phyloP scores from a whole-genome alignment of 2,888 invertebrate genomes.

The Leistus spinibarbis region DNA sequence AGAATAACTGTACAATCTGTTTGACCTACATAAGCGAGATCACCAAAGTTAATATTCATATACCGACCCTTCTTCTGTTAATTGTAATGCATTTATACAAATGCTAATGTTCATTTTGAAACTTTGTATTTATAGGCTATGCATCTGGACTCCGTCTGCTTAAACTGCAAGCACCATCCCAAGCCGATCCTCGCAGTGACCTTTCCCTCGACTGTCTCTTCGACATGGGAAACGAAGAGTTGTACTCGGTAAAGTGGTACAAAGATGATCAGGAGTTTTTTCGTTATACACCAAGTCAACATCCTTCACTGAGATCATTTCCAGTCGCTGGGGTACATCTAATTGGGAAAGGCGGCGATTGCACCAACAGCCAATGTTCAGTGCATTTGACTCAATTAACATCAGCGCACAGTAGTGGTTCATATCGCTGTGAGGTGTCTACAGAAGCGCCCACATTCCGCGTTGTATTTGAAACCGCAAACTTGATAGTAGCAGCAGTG shows the following conservation, averaged over 20 bases:
- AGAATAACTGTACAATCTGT: neutral
- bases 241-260: slow-evolving; percentile 56
- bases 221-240: slow-evolving; percentile 54
- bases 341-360: slow-evolving; percentile 47
- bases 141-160: slow-evolving; percentile 48
- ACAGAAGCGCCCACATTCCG: slow-evolving; percentile 66
- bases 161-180: slow-evolving; percentile 52
- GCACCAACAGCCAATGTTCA: slow-evolving; percentile 53
- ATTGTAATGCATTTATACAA: neutral
- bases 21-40: no score
- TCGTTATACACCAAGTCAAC: slow-evolving; percentile 51
- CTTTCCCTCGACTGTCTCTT: slow-evolving; percentile 53
- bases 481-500: slow-evolving; percentile 63
- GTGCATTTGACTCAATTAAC: slow-evolving; percentile 54
- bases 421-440: slow-evolving; percentile 68
- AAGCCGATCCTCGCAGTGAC: slow-evolving; percentile 52
- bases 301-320: slow-evolving; percentile 51
- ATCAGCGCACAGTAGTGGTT: slow-evolving; percentile 58
- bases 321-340: slow-evolving; percentile 55
- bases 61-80: neutral
- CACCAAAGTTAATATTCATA: neutral
- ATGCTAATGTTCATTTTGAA: neutral
- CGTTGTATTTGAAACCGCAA: slow-evolving; percentile 62
- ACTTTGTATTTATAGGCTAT: neutral
- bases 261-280: slow-evolving; percentile 52